Conservation (phyloP, 2,888 invertebrate species). For the Mamestra brassicae region DNA sequence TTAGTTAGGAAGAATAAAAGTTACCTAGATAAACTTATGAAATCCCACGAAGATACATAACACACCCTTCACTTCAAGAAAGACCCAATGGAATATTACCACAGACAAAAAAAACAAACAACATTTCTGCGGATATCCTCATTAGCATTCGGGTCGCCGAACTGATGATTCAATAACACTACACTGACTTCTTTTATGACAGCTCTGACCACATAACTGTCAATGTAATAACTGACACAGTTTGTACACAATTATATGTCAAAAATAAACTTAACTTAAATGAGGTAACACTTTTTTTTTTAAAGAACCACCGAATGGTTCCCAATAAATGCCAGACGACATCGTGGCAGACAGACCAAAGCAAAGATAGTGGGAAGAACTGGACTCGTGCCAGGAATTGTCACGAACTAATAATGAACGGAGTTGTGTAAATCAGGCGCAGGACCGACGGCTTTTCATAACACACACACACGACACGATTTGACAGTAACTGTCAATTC, state of each 20-base stretch:
- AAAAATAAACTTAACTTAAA: background rate
- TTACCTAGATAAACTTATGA: background rate
- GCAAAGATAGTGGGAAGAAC: too few relatives aligned
- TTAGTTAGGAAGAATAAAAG: too few relatives aligned
- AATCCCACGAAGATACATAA: background rate
- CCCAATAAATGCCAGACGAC: too few relatives aligned
- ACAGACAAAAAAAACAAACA: background rate
- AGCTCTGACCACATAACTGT: slow-evolving; percentile 16
- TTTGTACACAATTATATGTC: background rate
- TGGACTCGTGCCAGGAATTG: too few relatives aligned
- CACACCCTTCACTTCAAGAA: background rate
- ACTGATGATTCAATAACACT: slow-evolving; percentile 24
- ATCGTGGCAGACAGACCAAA: too few relatives aligned
- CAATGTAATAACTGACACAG: background rate
- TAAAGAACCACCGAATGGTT: too few relatives aligned
- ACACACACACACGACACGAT: too few relatives aligned
- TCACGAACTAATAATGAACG: too few relatives aligned
- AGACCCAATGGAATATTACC: slow-evolving; percentile 1
- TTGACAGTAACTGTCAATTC: too few relatives aligned
- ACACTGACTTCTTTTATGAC: slow-evolving; percentile 5
- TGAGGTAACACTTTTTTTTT: too few relatives aligned
- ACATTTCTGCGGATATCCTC: slow-evolving; percentile 4
- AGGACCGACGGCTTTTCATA: too few relatives aligned
- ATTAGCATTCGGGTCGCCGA: slow-evolving; percentile 39
- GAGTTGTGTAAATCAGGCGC: too few relatives aligned